Base-by-base conservation (phyloP, 2,888 invertebrate genomes). In the Rhamphomyia laevipes region DNA sequence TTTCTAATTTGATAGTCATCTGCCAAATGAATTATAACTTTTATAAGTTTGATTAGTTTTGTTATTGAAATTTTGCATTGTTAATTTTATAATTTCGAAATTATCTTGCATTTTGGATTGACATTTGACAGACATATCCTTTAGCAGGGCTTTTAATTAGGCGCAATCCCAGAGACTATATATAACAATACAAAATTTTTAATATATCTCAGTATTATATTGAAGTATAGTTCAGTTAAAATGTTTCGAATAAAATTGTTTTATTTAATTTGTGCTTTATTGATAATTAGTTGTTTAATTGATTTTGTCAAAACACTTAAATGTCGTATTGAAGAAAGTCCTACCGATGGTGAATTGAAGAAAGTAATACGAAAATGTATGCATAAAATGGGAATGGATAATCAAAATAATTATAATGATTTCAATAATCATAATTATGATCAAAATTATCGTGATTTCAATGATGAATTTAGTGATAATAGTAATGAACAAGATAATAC, bases 281-380 rank as follows among this genome's bases (percentile, higher is more conserved):
- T 47, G 16, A 3, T 49, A 2, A 18, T 49, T 15, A 27, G 18
- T 16, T 1, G 31, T 27, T 47, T 40, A 4, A 5, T 46, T 23
- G 16, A 46, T 10, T 4, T 15, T 46, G 40, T 38, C 15, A 54
- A 58, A 27, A 70, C 74, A 10, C 59, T 82, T 18, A 77, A 73
- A 59, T 82, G 82, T 56, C 75, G 75, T 12, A 72, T 77, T 1
- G 76, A 76, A 43, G 77, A 77, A 48, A 76, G 78, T 21, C 73
- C 74, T n/a, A 73, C 74, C 50, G 77, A 78, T 55, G 73, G 74
- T 16, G 76, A 79, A 47, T 63, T 80, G 4, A 78, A 76, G 54
- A 73, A 70, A 44, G 72, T 79, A 10, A 75, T 79, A 54, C 73
- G 73, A 52, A 74, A 67, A 46, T 82, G 82, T 54, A 68, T 76